Evolutionary conservation across 2,797 vertebrate species (phyloP).

Genomic region (Gallinago solitaria): DNA sequence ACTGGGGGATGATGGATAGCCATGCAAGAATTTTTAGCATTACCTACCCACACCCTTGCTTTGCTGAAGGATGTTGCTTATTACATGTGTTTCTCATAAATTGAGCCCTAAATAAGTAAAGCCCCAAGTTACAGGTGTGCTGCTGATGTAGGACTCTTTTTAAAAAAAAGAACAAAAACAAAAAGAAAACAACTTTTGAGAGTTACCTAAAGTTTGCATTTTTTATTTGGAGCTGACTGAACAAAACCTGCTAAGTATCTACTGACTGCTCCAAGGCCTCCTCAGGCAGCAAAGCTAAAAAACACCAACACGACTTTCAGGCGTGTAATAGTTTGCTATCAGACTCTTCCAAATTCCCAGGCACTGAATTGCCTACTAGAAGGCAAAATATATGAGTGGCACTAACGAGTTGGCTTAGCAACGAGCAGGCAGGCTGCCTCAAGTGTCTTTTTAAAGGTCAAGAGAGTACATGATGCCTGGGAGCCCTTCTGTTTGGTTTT

Average conservation of each 20-base stretch:
- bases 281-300: not conserved
- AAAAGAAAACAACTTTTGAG: not conserved
- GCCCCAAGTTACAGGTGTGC: not conserved
- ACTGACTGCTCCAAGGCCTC: accelerated
- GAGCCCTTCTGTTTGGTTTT: not conserved
- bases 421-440: not conserved
- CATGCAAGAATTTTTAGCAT: not conserved
- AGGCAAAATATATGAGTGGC: slow-evolving; percentile 23
- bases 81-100: not conserved
- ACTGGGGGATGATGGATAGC: not conserved
- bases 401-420: not conserved
- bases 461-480: not conserved
- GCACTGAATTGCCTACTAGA: not conserved
- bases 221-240: not conserved
- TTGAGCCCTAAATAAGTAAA: not conserved
- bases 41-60: not conserved
- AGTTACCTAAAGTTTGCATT: not conserved
- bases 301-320: not conserved
- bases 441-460: slow-evolving; percentile 41
- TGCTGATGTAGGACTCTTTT: not conserved
- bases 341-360: not conserved
- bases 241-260: not conserved
- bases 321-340: not conserved
- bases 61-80: not conserved
- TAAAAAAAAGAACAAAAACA: too few species aligned